Conservation (phyloP, 1,140 invertebrate genomes). For the Hermatobates lingyangjiaoensis region DNA sequence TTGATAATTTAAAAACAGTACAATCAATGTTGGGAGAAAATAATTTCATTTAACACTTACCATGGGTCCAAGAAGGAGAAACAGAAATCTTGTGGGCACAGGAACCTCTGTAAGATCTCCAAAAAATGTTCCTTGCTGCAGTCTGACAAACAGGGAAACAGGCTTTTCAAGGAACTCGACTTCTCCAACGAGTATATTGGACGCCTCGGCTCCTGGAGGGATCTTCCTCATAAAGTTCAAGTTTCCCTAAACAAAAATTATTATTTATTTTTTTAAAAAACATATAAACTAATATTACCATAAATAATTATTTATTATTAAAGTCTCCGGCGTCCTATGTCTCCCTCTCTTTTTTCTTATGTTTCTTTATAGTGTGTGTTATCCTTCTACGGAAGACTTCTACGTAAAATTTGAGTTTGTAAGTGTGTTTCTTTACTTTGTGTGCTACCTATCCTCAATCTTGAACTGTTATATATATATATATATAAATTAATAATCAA, state of each 20-base stretch:
- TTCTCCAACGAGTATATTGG: slow-evolving; percentile 94
- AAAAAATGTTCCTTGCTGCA: slow-evolving; percentile 72
- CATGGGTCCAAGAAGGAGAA: slow-evolving; percentile 77
- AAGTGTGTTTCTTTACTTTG: too few relatives aligned
- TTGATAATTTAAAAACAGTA: slow-evolving; percentile 1
- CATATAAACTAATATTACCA: too few relatives aligned
- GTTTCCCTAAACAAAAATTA: slow-evolving; percentile 65
- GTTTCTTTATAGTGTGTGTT: too few relatives aligned
- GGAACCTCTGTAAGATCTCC: slow-evolving; percentile 94
- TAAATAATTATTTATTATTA: too few relatives aligned
- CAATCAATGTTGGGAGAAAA: not conserved
- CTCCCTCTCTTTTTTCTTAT: too few relatives aligned
- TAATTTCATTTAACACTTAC: slow-evolving; percentile 34
- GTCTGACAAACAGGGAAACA: slow-evolving; percentile 78
- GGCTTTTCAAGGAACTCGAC: slow-evolving; percentile 87
- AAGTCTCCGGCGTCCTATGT: too few relatives aligned
- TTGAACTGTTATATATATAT: too few relatives aligned
- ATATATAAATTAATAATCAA: too few relatives aligned
- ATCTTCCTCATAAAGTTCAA: slow-evolving; percentile 93
- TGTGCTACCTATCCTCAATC: too few relatives aligned
- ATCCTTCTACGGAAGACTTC: too few relatives aligned
- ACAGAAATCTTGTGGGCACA: slow-evolving; percentile 89
- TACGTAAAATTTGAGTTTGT: too few relatives aligned
- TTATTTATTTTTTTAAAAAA: too few relatives aligned
- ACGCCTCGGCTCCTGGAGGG: slow-evolving; percentile 87